phyloP scores from a whole-genome alignment of 2,888 invertebrate species.

The Megastigmus dorsalis region DNA sequence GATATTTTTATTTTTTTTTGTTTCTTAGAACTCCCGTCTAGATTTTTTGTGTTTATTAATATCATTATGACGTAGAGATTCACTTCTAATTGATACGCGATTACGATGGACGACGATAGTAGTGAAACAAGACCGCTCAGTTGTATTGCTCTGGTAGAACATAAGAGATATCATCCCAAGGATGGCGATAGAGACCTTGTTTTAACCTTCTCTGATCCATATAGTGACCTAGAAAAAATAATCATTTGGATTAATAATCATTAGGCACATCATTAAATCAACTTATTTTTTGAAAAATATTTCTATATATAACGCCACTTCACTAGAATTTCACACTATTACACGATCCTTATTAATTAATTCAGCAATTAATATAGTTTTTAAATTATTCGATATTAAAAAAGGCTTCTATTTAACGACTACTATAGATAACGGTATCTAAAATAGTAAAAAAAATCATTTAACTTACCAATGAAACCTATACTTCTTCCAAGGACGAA shows the following conservation, averaged over 20 bases:
- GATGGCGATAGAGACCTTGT: slow-evolving; percentile 98
- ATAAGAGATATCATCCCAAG: slow-evolving; percentile 99
- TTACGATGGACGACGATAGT: slow-evolving; percentile 57
- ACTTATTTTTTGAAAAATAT: no score
- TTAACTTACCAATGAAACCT: slow-evolving; percentile 90
- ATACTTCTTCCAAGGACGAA: slow-evolving; percentile 98
- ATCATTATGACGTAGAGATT: slow-evolving; percentile 52
- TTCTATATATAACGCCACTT: no score
- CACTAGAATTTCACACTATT: no score
- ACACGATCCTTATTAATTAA: no score
- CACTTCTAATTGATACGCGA: slow-evolving; percentile 57
- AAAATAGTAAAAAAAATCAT: no score
- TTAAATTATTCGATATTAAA: no score
- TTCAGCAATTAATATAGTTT: no score
- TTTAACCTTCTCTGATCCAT: slow-evolving; percentile 99
- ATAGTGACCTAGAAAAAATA: slow-evolving; percentile 83
- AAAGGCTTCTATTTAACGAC: no score
- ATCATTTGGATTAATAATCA: slow-evolving; percentile 6
- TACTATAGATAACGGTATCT: no score
- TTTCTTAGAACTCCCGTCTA: slow-evolving; percentile 41
- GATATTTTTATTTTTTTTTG: slow-evolving; percentile 38
- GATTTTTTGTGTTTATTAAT: slow-evolving; percentile 34
- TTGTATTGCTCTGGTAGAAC: slow-evolving; percentile 86
- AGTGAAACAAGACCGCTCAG: slow-evolving; percentile 60
- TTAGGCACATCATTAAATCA: no score